These are phyloP conservation scores for Ochropacha duplaris DNA, from an alignment of 2,888 invertebrate species.

Conservation along the genomic window DNA sequence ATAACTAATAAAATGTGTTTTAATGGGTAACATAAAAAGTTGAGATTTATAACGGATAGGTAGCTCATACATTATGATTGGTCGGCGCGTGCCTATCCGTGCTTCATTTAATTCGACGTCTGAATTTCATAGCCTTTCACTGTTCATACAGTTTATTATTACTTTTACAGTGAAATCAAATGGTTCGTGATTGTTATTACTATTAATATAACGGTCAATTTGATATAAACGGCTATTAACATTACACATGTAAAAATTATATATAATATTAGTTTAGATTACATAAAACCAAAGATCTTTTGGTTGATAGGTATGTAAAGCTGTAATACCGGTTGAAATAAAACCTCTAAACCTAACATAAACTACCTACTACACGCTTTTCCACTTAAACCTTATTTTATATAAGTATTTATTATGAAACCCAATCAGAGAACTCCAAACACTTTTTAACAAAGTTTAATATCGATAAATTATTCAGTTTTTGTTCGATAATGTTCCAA, in stretches of 20 bases:
- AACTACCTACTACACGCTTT: conserved; percentile 38
- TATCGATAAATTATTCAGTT: conserved; percentile 61
- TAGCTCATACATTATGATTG: conserved; percentile 71
- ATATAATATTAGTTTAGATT: no score
- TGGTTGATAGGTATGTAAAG: no score
- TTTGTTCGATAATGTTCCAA: conserved; percentile 42
- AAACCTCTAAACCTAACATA: not conserved
- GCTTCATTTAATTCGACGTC: conserved; percentile 41
- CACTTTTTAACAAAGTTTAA: conserved; percentile 38
- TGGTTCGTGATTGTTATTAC: conserved; percentile 15
- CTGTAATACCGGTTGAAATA: not conserved
- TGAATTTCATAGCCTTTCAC: conserved; percentile 56
- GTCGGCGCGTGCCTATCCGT: conserved; percentile 52
- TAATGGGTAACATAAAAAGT: conserved; percentile 82
- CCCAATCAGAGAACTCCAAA: conserved; percentile 43
- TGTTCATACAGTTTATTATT: conserved; percentile 26
- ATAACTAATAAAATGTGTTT: conserved; percentile 78
- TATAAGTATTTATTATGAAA: conserved; percentile 34
- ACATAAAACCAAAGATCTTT: not conserved
- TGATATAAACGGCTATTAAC: not conserved
- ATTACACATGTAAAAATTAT: not conserved
- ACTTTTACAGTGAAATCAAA: conserved; percentile 24
- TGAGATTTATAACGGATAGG: conserved; percentile 78
- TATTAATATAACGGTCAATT: conserved; percentile 10
- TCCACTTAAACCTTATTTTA: conserved; percentile 38